Evolutionary conservation across 1,140 invertebrate genomes (phyloP).

Genomic region (Subanguina moxae): DNA sequence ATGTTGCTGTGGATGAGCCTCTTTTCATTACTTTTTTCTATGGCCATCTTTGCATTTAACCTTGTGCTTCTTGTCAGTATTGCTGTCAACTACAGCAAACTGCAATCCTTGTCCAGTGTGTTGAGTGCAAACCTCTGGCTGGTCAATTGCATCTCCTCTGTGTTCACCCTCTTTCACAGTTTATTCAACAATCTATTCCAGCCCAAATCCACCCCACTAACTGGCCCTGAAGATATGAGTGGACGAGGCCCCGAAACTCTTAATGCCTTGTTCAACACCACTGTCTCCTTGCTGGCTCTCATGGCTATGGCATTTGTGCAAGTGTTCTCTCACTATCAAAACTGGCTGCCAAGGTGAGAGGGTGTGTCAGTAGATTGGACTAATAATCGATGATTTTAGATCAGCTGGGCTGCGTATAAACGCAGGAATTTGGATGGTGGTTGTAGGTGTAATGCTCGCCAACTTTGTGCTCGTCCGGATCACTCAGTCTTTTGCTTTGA

Average conservation of each 20-base stretch:
- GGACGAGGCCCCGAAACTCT: slow-evolving; percentile 18
- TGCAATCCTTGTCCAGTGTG: slow-evolving; percentile 14
- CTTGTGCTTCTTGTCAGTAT: slow-evolving; percentile 9
- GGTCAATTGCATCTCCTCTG: slow-evolving; percentile 11
- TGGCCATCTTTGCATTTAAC: slow-evolving; percentile 12
- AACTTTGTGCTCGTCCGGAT: slow-evolving; percentile 18
- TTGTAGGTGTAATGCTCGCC: slow-evolving; percentile 4
- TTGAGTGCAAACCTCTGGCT: slow-evolving; percentile 19
- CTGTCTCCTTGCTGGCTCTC: slow-evolving; percentile 14
- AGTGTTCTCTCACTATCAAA: slow-evolving; percentile 15
- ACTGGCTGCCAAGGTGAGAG: slow-evolving; percentile 26
- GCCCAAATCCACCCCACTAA: neutral
- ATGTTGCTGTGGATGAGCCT: slow-evolving; percentile 10
- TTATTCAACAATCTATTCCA: slow-evolving; percentile 6
- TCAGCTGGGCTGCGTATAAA: slow-evolving; percentile 13
- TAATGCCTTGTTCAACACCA: slow-evolving; percentile 18
- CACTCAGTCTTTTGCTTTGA: slow-evolving; percentile 16
- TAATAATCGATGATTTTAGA: slow-evolving; percentile 2
- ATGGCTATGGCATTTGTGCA: slow-evolving; percentile 26
- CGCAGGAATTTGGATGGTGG: slow-evolving; percentile 14
- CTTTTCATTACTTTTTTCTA: slow-evolving; percentile 13
- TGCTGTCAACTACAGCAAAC: slow-evolving; percentile 2
- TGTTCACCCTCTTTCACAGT: slow-evolving; percentile 19
- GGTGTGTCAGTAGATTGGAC: neutral
- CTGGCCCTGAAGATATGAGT: neutral